Evolutionary conservation across 1,140 invertebrate genomes (phyloP), one percentile per base, ranked within the genome.

Genomic region (Halesus radiatus): DNA sequence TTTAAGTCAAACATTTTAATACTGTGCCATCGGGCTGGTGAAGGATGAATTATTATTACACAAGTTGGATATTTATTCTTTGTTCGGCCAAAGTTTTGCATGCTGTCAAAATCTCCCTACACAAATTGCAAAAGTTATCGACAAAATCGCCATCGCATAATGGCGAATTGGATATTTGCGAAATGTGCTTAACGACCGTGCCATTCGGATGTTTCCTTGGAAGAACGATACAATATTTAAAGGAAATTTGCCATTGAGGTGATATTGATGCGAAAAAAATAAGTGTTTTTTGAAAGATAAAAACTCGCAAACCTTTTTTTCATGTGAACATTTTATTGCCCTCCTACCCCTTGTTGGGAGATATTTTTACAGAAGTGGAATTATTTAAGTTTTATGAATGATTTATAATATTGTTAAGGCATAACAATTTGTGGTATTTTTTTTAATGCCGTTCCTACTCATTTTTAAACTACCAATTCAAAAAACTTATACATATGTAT

Each of bases 41-140:
- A 72, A 23, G 26, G 68, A 72, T 72, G 68, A 72, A 72, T 53
- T 72, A 72, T 72, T 72, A 72, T 72, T 54, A 72, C 68, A 72
- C 45, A 72, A 72, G 18, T 72, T 72, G 45, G 68, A 68, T 64
- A 68, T 78, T 78, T 78, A 78, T 78, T 78, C 32, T 78, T 78
- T 62, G 76, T 68, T 68, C 50, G 76, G 64, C 20, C 74, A 79
- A 83, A 83, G 81, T 83, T 83, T 83, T 83, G 81, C 81, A 83
- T 83, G 79, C 66, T 70, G 76, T 76, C 75, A 73, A 83, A 78
- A 83, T 80, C 58, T 58, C 45, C 75, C 77, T 60, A 77, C 75
- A 58, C 76, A 83, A 80, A 83, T 83, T 78, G 80, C 80, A 83
- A 83, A 83, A 83, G 75, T 83, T 83, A 70, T 83, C 68, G 68